Conservation (phyloP, 2,888 invertebrate species). For the Ectemnius cavifrons region DNA sequence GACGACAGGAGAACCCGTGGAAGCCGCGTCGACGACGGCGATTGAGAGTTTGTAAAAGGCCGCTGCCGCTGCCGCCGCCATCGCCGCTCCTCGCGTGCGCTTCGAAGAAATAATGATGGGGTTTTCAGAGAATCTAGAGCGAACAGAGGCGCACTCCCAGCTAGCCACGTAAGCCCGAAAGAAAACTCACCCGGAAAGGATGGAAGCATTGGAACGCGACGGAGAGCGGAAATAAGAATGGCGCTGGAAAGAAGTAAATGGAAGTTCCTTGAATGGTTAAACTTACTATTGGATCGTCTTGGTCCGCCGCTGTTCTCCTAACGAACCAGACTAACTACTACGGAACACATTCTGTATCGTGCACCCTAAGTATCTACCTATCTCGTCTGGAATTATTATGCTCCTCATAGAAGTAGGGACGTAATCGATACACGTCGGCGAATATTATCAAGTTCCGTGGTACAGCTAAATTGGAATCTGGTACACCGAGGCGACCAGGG, state of each 20-base stretch:
- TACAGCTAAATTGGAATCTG: background rate
- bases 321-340: background rate
- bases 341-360: background rate
- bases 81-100: background rate
- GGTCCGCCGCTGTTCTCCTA: background rate
- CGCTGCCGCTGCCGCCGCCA: too few relatives aligned
- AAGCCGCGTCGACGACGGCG: background rate
- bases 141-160: background rate
- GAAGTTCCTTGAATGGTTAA: background rate
- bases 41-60: background rate
- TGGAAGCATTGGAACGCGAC: background rate
- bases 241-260: background rate
- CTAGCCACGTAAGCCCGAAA: background rate
- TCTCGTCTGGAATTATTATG: background rate
- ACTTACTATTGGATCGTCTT: background rate
- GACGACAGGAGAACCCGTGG: background rate
- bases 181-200: background rate
- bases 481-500: background rate
- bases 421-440: background rate
- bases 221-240: background rate
- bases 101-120: slow-evolving; percentile 51
- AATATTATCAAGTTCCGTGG: background rate
- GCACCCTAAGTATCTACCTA: background rate
- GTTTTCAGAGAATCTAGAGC: slow-evolving; percentile 1
- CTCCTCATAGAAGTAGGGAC: background rate